Evolutionary conservation across 2,113 vertebrate genomes (phyloP).

Genomic region (Cyanoramphus novaezelandiae): DNA sequence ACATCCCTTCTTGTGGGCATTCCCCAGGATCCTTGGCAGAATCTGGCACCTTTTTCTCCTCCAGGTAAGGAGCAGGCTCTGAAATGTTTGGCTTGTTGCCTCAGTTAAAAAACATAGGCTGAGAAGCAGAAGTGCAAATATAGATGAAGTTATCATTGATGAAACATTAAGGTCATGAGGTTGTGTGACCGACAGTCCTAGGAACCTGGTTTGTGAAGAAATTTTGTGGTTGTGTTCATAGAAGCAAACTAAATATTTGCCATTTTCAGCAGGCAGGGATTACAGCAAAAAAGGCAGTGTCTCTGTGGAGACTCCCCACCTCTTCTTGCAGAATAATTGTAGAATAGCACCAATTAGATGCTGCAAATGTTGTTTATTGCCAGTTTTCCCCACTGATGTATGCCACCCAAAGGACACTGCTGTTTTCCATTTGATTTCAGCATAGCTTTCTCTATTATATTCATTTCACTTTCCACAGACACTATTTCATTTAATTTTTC

Average conservation of each 20-base stretch:
- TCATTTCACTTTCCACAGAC: background rate
- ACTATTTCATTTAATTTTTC: background rate
- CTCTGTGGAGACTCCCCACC: background rate
- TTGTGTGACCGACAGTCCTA: background rate
- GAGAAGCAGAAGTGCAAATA: background rate
- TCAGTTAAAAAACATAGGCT: background rate
- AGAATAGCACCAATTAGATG: background rate
- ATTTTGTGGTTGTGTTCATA: background rate
- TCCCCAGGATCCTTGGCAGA: background rate
- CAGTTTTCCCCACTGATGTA: background rate
- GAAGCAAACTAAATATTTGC: background rate
- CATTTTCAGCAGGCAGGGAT: background rate
- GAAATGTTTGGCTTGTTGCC: background rate
- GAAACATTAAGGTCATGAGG: background rate
- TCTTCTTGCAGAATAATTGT: background rate
- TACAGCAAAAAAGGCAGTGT: background rate
- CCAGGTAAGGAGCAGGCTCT: background rate
- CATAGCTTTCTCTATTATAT: background rate
- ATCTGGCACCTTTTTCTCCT: background rate
- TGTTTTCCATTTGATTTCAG: background rate
- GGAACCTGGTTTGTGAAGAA: background rate
- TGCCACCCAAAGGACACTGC: background rate
- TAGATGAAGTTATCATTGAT: background rate
- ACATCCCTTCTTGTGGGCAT: background rate
- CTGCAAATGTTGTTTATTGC: background rate